These are phyloP conservation scores for Crotalus helleri DNA, from an alignment of 2,113 vertebrate species.

Conservation along the genomic window DNA sequence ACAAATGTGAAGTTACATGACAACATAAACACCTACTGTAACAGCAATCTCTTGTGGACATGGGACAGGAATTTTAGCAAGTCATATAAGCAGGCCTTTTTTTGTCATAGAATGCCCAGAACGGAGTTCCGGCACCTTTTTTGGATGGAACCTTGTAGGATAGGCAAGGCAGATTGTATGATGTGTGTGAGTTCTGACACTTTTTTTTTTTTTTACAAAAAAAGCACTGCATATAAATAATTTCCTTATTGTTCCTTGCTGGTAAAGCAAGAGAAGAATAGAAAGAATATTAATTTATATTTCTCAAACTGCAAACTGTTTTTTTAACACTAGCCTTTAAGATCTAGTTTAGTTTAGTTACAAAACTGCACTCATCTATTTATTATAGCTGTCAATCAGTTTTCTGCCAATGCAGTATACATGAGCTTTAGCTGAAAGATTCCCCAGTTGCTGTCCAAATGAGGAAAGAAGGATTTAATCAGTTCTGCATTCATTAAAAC, in stretches of 20 bases:
- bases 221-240: not conserved
- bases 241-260: not conserved
- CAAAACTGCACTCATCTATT: not conserved
- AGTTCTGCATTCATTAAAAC: constrained; percentile 30
- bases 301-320: not conserved
- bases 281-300: not conserved
- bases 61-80: too few species aligned
- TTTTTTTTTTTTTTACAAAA: too few species aligned
- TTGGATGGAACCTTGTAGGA: too few species aligned
- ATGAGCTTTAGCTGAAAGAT: constrained; percentile 9
- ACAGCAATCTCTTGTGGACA: not conserved
- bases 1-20: constrained; percentile 13
- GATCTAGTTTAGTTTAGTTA: not conserved
- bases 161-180: too few species aligned
- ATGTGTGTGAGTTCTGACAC: too few species aligned
- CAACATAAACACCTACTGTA: not conserved
- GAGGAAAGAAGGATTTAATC: constrained; percentile 31
- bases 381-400: not conserved
- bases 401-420: not conserved
- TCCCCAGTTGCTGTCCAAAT: constrained; percentile 21
- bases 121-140: too few species aligned
- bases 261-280: not conserved
- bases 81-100: not conserved
- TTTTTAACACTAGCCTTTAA: not conserved
- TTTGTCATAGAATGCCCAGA: too few species aligned